Conservation (phyloP, 2,888 invertebrate genomes). For the Eilema griseolum region DNA sequence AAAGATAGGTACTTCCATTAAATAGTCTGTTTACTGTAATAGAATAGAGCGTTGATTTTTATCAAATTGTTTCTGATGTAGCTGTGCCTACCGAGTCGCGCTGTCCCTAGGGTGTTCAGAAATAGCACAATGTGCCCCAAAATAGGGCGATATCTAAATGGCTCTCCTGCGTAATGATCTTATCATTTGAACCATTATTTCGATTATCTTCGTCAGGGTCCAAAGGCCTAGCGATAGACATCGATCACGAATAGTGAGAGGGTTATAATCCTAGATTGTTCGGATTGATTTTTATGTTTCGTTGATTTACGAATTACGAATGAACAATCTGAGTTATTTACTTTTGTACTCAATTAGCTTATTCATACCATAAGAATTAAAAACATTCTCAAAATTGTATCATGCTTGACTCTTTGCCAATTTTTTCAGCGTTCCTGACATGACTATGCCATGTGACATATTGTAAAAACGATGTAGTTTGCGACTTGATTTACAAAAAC, state of each 20-base stretch:
- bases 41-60: not conserved
- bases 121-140: conserved; percentile 37
- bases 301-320: not conserved
- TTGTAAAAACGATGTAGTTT: not conserved
- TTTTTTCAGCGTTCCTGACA: conserved; percentile 25
- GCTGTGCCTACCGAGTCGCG: not conserved
- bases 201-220: conserved; percentile 22
- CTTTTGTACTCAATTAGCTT: not conserved
- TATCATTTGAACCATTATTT: conserved; percentile 16
- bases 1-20: not conserved
- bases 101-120: conserved; percentile 24
- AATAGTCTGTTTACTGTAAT: not conserved
- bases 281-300: not conserved
- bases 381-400: conserved; percentile 21
- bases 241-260: conserved; percentile 1
- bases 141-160: conserved; percentile 42
- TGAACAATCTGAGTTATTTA: not conserved
- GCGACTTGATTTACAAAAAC: not conserved
- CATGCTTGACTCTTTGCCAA: conserved; percentile 45
- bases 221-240: not conserved
- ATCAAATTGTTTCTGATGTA: not conserved
- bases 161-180: conserved; percentile 32
- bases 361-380: conserved; percentile 31
- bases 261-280: conserved; percentile 3
- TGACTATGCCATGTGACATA: conserved; percentile 18